Evolutionary conservation across 2,888 invertebrate genomes (phyloP), one percentile per base, ranked within the genome.

Genomic region (Tetragnatha montana): DNA sequence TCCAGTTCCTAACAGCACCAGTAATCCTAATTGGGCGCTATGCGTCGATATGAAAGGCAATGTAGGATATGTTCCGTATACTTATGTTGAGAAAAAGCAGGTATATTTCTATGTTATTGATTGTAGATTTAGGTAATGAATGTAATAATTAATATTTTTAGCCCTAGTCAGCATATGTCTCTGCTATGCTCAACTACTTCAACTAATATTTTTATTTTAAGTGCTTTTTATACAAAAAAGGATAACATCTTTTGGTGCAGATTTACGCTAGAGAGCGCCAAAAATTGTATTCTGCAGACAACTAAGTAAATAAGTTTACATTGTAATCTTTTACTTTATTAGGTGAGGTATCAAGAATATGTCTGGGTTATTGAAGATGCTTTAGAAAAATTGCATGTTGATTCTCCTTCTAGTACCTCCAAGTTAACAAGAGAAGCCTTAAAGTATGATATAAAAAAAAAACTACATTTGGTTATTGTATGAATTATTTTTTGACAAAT

Each of bases 21-120:
- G 71, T 50, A 88, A 88, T 69, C 83, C 90, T 21, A 93, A 93
- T 88, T 93, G 93, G 93, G 91, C 92, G 14, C 92, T 92, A 19
- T 92, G 92, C 19, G 91, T 92, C 47, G 92, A 92, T 74, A 88
- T 84, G 81, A 89, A 91, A 50, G 93, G 93, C 76, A 91, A 92
- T 75, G 91, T 93, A 12, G 93, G 93, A 79, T 92, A 92, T 68
- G 92, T 93, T n/a, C 93, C 93, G 0, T 92, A 92, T 14, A 92
- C 93, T 50, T 93, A 92, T 85, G 92, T 93, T 73, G 73, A 73
- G 8, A 88, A 85, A 35, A 83, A 84, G 68, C 75, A 87, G 21
- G 90, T 89, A 47, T 35, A 74, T 49, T 35, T 73, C 21, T 19
- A 49, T 71, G 35, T 35, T 35, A 35, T 35, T 35, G 35, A 35